These are phyloP conservation scores for Rhodeus uyekii DNA, from an alignment of 2,797 vertebrate genomes.

Conservation along the genomic window DNA sequence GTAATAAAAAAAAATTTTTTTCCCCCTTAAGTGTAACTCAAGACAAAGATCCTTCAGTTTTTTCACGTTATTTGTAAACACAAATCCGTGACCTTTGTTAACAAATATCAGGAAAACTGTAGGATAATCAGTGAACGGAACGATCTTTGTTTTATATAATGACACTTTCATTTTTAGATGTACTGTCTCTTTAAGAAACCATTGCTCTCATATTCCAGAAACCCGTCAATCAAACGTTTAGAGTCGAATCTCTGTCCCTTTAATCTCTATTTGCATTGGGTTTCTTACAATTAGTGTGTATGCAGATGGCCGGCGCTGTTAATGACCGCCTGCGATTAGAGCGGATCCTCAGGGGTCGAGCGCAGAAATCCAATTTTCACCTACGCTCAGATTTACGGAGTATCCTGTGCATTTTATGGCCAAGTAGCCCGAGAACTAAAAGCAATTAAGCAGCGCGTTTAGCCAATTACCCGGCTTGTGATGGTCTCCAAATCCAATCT, in stretches of 20 bases:
- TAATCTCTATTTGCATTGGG: constrained; percentile 3
- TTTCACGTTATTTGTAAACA: too few species aligned
- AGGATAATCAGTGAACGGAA: too few species aligned
- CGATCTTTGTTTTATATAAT: too few species aligned
- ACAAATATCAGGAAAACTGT: too few species aligned
- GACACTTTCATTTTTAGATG: neutral
- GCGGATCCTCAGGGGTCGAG: constrained; percentile 45
- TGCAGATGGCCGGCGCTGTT: constrained; percentile 47
- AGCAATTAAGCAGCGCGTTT: constrained; percentile 56
- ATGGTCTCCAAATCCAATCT: constrained; percentile 57
- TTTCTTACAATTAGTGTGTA: constrained; percentile 18
- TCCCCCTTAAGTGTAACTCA: too few species aligned
- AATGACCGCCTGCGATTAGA: constrained; percentile 44
- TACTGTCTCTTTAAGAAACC: neutral
- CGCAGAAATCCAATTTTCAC: constrained; percentile 57
- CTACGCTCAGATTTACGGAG: constrained; percentile 55
- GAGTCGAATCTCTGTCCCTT: neutral
- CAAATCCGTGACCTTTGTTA: too few species aligned
- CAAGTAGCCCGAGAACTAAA: constrained; percentile 49
- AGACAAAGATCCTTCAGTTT: too few species aligned
- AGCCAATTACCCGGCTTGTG: constrained; percentile 53
- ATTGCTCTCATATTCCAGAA: neutral
- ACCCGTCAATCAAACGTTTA: neutral
- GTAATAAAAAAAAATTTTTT: too few species aligned
- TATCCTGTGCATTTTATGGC: constrained; percentile 40